phyloP scores from a whole-genome alignment of 2,888 invertebrate genomes.

The Oconnorella tubifera region DNA sequence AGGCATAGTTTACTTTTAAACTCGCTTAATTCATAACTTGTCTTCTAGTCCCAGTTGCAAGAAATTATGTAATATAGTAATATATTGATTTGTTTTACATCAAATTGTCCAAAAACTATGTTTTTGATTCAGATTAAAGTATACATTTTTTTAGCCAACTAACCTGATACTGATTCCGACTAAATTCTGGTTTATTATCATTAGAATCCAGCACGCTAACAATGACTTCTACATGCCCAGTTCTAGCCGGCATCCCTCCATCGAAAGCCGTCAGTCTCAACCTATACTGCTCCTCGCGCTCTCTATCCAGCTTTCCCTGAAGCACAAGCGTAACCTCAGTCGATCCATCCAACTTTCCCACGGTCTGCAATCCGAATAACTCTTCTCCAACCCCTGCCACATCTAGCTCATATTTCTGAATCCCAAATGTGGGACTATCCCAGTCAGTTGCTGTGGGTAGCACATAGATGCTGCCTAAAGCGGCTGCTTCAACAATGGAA shows the following conservation, averaged over 20 bases:
- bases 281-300: slow-evolving; percentile 20
- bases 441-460: slow-evolving; percentile 20
- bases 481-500: slow-evolving; percentile 19
- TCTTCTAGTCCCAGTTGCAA: no score
- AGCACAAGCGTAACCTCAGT: slow-evolving; percentile 25
- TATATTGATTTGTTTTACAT: no score
- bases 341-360: slow-evolving; percentile 16
- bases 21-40: no score
- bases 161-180: slow-evolving; percentile 9
- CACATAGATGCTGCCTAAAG: slow-evolving; percentile 6
- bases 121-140: no score
- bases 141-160: not conserved
- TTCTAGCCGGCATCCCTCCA: slow-evolving; percentile 12
- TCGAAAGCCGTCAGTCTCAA: slow-evolving; percentile 28
- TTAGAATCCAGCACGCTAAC: slow-evolving; percentile 27
- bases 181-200: slow-evolving; percentile 26
- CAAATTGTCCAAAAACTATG: no score
- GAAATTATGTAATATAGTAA: no score
- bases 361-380: slow-evolving; percentile 10
- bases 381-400: not conserved
- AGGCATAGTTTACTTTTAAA: no score
- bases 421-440: slow-evolving; percentile 21
- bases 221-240: slow-evolving; percentile 17
- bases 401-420: slow-evolving; percentile 15
- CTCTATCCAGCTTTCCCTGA: slow-evolving; percentile 28